phyloP scores from a whole-genome alignment of 1,140 invertebrate species.

The Zaprionus ornatus region DNA sequence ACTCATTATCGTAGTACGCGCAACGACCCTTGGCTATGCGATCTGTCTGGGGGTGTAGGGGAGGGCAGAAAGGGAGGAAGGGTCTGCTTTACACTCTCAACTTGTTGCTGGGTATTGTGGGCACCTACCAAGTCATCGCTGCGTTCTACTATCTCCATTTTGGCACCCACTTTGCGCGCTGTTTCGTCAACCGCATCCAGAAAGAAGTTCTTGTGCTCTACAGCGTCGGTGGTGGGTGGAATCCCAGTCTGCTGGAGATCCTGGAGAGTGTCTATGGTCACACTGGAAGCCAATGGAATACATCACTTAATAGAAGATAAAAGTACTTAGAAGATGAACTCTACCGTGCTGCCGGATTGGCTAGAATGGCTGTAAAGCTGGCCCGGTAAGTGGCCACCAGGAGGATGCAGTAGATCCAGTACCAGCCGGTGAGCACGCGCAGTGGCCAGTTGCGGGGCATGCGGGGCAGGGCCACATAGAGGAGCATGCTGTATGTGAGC shows the following conservation, averaged over 20 bases:
- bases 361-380: conserved; percentile 92
- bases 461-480: conserved; percentile 90
- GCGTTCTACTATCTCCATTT: conserved; percentile 87
- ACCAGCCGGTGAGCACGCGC: conserved; percentile 91
- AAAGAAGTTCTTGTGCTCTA: conserved; percentile 89
- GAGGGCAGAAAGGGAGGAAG: neutral
- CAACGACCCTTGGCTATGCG: conserved; percentile 88
- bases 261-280: conserved; percentile 90
- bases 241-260: conserved; percentile 87
- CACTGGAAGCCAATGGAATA: conserved; percentile 81
- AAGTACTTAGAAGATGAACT: neutral
- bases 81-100: neutral
- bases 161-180: conserved; percentile 87
- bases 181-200: conserved; percentile 87
- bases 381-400: conserved; percentile 91
- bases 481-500: conserved; percentile 91
- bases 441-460: conserved; percentile 91
- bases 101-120: neutral
- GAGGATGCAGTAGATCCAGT: conserved; percentile 92
- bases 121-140: conserved; percentile 85
- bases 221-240: conserved; percentile 88
- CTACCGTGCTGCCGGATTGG: conserved; percentile 89
- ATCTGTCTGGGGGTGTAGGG: conserved; percentile 61
- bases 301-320: neutral
- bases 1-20: conserved; percentile 92